Percentiles rank a stretch among this genome's conserved stretches.
Conservation (phyloP, 2,113 vertebrate species). For the Nothoprocta perdicaria region DNA sequence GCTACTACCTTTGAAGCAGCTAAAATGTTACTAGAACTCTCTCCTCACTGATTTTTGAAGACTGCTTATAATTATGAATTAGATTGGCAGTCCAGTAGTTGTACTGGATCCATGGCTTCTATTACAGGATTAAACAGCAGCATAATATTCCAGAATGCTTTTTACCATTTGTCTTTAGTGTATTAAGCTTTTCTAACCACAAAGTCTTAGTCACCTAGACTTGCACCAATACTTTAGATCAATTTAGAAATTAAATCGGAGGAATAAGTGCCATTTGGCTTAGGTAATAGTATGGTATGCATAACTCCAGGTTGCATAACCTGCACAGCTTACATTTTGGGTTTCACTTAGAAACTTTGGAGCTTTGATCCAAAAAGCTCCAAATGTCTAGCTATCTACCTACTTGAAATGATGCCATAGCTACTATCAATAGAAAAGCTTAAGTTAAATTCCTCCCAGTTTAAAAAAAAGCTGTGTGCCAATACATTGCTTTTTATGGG, state of each 20-base stretch:
- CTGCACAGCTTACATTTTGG: conserved; percentile 22
- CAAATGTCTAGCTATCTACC: not conserved
- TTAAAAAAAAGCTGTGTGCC: conserved; percentile 26
- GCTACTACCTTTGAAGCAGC: not conserved
- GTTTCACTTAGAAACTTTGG: not conserved
- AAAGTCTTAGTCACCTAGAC: not conserved
- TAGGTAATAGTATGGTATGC: not conserved
- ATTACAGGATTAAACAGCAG: not conserved
- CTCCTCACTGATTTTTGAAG: not conserved
- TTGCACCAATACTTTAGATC: conserved; percentile 33
- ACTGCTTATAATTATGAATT: not conserved
- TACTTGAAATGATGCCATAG: conserved; percentile 8
- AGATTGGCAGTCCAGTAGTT: not conserved
- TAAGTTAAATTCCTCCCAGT: conserved; percentile 1
- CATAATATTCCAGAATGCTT: conserved; percentile 32
- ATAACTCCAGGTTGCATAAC: not conserved
- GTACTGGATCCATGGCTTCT: not conserved
- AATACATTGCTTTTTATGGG: not conserved
- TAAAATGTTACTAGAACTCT: not conserved
- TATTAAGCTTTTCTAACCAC: not conserved
- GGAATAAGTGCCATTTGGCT: not conserved
- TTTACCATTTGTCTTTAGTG: not conserved
- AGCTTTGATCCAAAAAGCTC: not conserved
- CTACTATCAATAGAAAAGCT: conserved; percentile 5
- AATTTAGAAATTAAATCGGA: conserved; percentile 39